phyloP scores from a whole-genome alignment of 2,113 vertebrate genomes.

The Numenius arquata region DNA sequence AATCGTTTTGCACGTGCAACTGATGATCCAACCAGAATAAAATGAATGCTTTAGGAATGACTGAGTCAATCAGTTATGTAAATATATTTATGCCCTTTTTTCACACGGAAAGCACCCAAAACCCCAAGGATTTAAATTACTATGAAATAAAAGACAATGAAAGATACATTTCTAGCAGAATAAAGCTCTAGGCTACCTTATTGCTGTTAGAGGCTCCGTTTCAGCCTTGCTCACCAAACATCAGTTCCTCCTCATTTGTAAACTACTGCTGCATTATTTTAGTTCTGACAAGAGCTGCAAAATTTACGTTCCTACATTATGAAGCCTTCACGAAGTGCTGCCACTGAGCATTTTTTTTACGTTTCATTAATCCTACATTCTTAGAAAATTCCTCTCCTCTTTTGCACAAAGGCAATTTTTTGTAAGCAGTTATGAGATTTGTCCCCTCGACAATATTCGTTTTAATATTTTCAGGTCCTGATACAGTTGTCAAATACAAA shows the following conservation, averaged over 20 bases:
- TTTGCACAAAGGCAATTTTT: not conserved
- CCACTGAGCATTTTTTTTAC: not conserved
- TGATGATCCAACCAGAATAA: not conserved
- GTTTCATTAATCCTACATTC: not conserved
- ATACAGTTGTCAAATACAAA: not conserved
- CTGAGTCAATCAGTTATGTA: not conserved
- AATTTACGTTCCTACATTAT: not conserved
- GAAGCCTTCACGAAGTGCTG: not conserved
- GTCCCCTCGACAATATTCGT: not conserved
- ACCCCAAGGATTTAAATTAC: not conserved
- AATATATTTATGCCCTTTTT: not conserved
- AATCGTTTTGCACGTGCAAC: not conserved
- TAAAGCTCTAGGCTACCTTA: not conserved
- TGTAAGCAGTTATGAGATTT: not conserved
- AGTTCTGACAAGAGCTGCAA: not conserved
- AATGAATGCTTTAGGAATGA: not conserved
- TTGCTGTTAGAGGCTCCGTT: not conserved
- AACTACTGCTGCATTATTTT: not conserved
- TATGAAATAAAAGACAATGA: not conserved
- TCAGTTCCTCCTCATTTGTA: not conserved
- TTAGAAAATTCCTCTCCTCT: not conserved
- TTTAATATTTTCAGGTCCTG: not conserved
- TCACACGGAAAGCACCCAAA: not conserved
- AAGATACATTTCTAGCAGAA: not conserved
- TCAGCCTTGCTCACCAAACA: not conserved